These are phyloP conservation scores for Leucophenga maculata DNA, from an alignment of 2,888 invertebrate genomes.

Conservation along the genomic window DNA sequence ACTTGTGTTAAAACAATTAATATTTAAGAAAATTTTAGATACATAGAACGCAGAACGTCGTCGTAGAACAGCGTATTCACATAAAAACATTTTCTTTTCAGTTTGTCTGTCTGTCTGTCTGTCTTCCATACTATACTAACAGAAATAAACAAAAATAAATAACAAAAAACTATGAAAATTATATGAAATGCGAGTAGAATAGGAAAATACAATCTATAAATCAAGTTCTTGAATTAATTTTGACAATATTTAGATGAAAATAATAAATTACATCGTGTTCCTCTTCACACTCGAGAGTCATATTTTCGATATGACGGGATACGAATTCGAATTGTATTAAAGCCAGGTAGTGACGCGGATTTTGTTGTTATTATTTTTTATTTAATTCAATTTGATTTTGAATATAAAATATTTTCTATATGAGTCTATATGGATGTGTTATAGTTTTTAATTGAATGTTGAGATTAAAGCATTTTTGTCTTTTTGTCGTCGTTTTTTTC, in stretches of 20 bases:
- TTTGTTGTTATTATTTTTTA: slow-evolving; percentile 8
- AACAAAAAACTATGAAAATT: slow-evolving; percentile 23
- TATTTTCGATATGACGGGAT: slow-evolving; percentile 42
- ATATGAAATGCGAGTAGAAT: slow-evolving; percentile 22
- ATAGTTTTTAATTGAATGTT: too few species aligned
- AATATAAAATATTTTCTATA: background rate
- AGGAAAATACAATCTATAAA: slow-evolving; percentile 4
- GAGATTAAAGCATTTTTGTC: background rate
- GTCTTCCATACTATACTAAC: slow-evolving; percentile 30
- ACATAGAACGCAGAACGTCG: too few species aligned
- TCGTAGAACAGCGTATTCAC: too few species aligned
- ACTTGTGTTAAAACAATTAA: too few species aligned
- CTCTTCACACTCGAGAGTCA: slow-evolving; percentile 71
- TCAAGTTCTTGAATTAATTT: slow-evolving; percentile 33
- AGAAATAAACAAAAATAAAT: slow-evolving; percentile 28
- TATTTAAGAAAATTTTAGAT: too few species aligned
- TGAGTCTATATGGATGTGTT: background rate
- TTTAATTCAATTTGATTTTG: slow-evolving; percentile 7
- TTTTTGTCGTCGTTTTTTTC: background rate
- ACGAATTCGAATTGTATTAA: background rate
- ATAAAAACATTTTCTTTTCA: background rate
- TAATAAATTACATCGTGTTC: slow-evolving; percentile 69
- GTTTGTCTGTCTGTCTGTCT: slow-evolving; percentile 42
- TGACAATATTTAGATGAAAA: slow-evolving; percentile 33
- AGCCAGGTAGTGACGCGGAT: slow-evolving; percentile 23